Percentiles rank a stretch among this genome's conserved stretches.
Conservation (phyloP, 2,113 vertebrate genomes). For the Corythornis vintsioides region DNA sequence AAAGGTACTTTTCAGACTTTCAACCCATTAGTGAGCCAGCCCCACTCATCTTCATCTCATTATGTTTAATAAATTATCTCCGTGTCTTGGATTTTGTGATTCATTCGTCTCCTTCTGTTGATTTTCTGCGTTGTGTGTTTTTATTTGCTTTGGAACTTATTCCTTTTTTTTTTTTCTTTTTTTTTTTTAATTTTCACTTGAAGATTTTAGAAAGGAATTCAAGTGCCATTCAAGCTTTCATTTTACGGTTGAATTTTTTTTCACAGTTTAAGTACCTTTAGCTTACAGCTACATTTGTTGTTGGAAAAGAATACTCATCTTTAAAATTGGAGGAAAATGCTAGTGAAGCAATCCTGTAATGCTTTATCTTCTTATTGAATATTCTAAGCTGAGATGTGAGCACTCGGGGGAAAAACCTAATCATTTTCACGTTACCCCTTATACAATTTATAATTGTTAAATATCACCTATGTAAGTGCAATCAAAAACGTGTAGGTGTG, state of each 20-base stretch:
- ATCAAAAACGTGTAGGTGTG: not conserved
- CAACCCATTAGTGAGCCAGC: not conserved
- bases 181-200: too few relatives aligned
- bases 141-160: not conserved
- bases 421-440: not conserved
- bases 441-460: not conserved
- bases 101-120: not conserved
- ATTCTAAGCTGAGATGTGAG: not conserved
- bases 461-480: rapidly evolving
- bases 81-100: rapidly evolving
- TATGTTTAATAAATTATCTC: not conserved
- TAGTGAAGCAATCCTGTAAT: not conserved
- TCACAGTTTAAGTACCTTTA: not conserved
- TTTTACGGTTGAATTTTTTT: not conserved
- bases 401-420: not conserved
- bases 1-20: not conserved
- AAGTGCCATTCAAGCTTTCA: not conserved
- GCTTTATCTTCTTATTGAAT: not conserved
- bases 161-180: not conserved
- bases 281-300: not conserved
- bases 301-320: not conserved
- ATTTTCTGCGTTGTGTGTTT: not conserved
- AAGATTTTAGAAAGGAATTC: not conserved
- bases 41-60: not conserved
- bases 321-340: not conserved